These are phyloP conservation scores for Conopomorpha cramerella DNA, from an alignment of 1,140 invertebrate species.

Conservation along the genomic window DNA sequence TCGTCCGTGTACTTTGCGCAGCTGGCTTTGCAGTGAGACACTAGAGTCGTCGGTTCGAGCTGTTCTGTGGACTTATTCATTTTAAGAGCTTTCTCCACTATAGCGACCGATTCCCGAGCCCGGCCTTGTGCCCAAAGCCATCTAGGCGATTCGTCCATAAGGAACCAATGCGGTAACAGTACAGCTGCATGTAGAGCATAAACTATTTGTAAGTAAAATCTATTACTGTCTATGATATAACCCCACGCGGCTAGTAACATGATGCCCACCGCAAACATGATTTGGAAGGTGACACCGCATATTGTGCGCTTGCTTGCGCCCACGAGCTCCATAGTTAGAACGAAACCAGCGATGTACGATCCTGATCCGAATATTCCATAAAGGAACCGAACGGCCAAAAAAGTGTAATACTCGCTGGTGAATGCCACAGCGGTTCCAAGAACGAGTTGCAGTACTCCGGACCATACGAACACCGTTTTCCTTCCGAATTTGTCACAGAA, in stretches of 20 bases:
- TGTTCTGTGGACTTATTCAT: constrained; percentile 67
- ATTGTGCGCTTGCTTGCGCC: constrained; percentile 78
- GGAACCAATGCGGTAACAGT: constrained; percentile 77
- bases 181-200: constrained; percentile 76
- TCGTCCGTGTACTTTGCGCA: constrained; percentile 38
- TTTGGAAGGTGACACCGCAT: constrained; percentile 80
- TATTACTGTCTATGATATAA: constrained; percentile 75
- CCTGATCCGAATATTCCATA: constrained; percentile 81
- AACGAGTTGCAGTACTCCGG: constrained; percentile 70
- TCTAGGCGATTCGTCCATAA: constrained; percentile 82
- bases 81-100: constrained; percentile 72
- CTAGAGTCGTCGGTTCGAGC: constrained; percentile 65
- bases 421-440: constrained; percentile 74
- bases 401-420: constrained; percentile 71
- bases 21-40: constrained; percentile 63
- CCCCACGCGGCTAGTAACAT: constrained; percentile 82
- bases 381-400: constrained; percentile 70
- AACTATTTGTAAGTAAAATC: constrained; percentile 74
- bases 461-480: constrained; percentile 77
- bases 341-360: constrained; percentile 80
- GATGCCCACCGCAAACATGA: constrained; percentile 79
- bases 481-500: constrained; percentile 84
- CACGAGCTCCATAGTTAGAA: constrained; percentile 84
- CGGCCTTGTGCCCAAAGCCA: constrained; percentile 82
- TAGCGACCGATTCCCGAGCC: constrained; percentile 68